phyloP scores from a whole-genome alignment of 2,113 vertebrate genomes.

The Tachysurus vachellii region DNA sequence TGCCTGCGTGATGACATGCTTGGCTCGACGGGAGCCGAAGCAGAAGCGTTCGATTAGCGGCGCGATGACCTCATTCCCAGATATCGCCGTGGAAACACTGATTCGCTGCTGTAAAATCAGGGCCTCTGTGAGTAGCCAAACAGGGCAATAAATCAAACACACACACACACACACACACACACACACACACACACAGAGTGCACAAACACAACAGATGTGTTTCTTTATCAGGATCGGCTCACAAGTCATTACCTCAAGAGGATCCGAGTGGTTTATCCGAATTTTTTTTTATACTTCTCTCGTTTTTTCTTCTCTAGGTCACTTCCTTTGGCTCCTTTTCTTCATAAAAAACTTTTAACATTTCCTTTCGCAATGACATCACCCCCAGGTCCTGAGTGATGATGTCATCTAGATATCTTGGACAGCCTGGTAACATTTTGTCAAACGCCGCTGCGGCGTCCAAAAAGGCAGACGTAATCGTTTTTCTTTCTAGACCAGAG shows the following conservation, averaged over 20 bases:
- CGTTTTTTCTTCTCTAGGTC: conserved; percentile 42
- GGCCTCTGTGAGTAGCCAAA: conserved; percentile 61
- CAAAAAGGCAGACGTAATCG: conserved; percentile 27
- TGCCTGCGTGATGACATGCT: conserved; percentile 72
- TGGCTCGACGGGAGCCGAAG: conserved; percentile 63
- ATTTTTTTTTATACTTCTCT: not conserved
- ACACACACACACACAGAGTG: not conserved
- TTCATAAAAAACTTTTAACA: conserved; percentile 62
- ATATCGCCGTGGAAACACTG: conserved; percentile 75
- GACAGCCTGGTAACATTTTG: conserved; percentile 50
- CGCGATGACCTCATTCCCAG: conserved; percentile 72
- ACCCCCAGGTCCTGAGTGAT: conserved; percentile 62
- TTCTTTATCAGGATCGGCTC: conserved; percentile 31
- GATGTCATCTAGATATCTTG: conserved; percentile 64
- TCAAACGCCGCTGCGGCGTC: conserved; percentile 13
- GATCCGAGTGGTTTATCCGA: not conserved
- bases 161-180: conserved; percentile 12
- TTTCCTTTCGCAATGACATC: conserved; percentile 65
- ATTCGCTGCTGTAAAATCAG: conserved; percentile 65
- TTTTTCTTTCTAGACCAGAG: not conserved
- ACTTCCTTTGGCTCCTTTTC: conserved; percentile 55
- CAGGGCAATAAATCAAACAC: conserved; percentile 61
- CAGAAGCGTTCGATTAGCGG: conserved; percentile 65
- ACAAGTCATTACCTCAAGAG: not conserved
- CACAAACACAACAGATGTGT: conserved; percentile 21